Evolutionary conservation across 2,797 vertebrate species (phyloP), one percentile per base, ranked within the genome.

Genomic region (Synanceia verrucosa): DNA sequence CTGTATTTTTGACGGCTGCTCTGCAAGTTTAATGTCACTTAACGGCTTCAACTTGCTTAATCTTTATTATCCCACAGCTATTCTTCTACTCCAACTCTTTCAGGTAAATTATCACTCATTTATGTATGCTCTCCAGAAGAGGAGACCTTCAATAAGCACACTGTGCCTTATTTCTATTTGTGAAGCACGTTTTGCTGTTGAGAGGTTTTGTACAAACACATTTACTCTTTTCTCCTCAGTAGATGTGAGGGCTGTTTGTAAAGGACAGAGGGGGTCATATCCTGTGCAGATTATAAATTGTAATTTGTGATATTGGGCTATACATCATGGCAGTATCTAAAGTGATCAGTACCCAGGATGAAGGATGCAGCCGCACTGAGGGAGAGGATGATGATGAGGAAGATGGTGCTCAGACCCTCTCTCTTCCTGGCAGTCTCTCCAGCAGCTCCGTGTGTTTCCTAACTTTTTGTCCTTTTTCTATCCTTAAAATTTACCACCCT

Each of bases 301-400:
- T n/a, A n/a, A n/a, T n/a, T n/a, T n/a, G n/a, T n/a, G n/a, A n/a
- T n/a, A n/a, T n/a, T n/a, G n/a, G n/a, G 14, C 9, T 18, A 16
- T 24, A 55, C 13, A 29, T 21, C 19, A 2, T 39, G 11, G 6
- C 24, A 24, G 26, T 39, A 6, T 24, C 13, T 41, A n/a, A 9
- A 14, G 6, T 18, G 7, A 44, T n/a, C 1, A 2, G 74, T 90
- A 94, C 94, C 94, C 28, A 93, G 79, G 48, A 93, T 63, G 57
- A 95, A 92, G 85, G 94, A 95, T 1, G 91, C 87, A 1, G 88
- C 82, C 9, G 82, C 85, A 0, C 91, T 92, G 81, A 94, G 55
- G 44, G 83, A 88, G 72, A 95, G 92, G 76, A 92, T 65, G 83
- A n/a, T n/a, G n/a, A 94, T 91, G 78, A 94, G 90, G 56, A 94